Base-by-base conservation (phyloP, 2,888 invertebrate species). In the Oxyscelio sp. region DNA sequence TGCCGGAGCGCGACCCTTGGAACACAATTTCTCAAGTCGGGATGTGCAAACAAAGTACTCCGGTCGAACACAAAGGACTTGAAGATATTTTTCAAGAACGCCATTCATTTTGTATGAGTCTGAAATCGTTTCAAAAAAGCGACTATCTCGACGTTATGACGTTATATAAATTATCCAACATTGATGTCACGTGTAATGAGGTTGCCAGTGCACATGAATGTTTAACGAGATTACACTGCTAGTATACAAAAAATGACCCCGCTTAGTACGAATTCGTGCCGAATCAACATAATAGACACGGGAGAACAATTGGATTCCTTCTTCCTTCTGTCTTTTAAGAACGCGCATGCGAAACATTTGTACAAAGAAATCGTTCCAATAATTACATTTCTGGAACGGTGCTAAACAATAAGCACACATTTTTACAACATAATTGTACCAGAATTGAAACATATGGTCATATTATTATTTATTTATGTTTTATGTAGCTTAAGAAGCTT, bases 41-140 rank as follows among this genome's bases (percentile, higher is more conserved):
- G 31, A 48, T 66, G 66, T 59, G 77, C 68, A 70, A 78, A 78
- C 77, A 77, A 78, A 59, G 78, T 45, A 15, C 70, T 66, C 17
- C 22, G 48, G 31, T 9, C 48, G 17, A 31, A 48, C 63, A 79
- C 78, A 79, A 79, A 79, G 59, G 31, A 8, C 63, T 63, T 6
- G 63, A 79, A 79, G 78, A 79, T 59, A 48, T 70, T 70, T 70
- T 79, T 70, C 38, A 43, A 50, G 61, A 31, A 54, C 27, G 40
- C 70, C 43, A 79, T 79, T 79, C 56, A 63, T 79, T 68, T 59
- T 77, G 52, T 24, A 59, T 34, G 13, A 58, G 48, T 50, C 56
- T 40, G 24, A 34, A 75, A 65, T 65, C 65, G 75, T 48, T 59
- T 66, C 17, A 15, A 38, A 68, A 77, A 77, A 56, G 24, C 38